A percentile compares a stretch with the other conserved stretches of the same genome.
Evolutionary conservation across 2,113 vertebrate genomes (phyloP).

Genomic region (Xiphophorus couchianus): DNA sequence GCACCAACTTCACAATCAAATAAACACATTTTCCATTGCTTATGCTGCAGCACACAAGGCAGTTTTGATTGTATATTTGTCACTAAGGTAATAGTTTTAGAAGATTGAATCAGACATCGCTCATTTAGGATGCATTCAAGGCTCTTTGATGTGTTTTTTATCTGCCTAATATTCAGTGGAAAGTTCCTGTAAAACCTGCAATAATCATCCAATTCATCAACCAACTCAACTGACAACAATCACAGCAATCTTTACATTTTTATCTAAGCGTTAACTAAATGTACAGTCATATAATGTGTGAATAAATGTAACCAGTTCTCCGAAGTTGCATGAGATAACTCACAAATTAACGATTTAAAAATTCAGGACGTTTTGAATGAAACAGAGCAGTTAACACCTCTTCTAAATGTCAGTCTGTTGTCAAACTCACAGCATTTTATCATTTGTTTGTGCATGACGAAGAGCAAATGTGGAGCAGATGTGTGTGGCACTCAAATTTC

Average conservation of each 20-base stretch:
- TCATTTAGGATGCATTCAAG: background rate
- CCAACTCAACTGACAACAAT: background rate
- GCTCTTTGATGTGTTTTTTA: background rate
- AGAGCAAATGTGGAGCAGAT: slow-evolving; percentile 35
- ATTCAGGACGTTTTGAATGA: slow-evolving; percentile 31
- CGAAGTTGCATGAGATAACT: background rate
- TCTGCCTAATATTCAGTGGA: background rate
- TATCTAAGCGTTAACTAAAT: too few species aligned
- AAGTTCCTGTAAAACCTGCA: background rate
- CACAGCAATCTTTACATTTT: background rate
- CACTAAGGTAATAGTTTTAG: background rate
- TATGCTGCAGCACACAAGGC: background rate
- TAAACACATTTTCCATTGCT: background rate
- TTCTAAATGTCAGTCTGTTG: slow-evolving; percentile 16
- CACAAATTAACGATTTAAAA: slow-evolving; percentile 18
- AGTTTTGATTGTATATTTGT: background rate
- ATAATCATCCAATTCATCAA: background rate
- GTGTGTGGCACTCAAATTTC: slow-evolving; percentile 53
- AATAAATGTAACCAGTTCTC: too few species aligned
- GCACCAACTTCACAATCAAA: background rate
- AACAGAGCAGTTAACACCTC: slow-evolving; percentile 26
- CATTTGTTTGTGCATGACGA: slow-evolving; percentile 19
- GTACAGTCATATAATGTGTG: too few species aligned
- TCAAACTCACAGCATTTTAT: slow-evolving; percentile 4
- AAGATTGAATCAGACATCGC: background rate